phyloP scores from a whole-genome alignment of 92 coral and sea anemone genomes.

The Epizoanthus scotinus region DNA sequence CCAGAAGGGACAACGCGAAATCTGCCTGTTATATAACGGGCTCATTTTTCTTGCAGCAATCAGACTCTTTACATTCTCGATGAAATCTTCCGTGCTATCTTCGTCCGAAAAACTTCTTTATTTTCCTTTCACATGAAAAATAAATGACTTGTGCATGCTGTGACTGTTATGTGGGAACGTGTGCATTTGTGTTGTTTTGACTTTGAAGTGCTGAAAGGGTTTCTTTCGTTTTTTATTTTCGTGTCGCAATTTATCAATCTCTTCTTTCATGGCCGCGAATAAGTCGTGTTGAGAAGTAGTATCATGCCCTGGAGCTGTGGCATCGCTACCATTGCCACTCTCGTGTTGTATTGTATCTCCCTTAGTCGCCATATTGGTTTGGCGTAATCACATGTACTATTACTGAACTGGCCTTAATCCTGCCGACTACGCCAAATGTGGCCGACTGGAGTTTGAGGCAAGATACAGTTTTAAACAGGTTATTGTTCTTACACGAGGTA shows the following conservation, averaged over 20 bases:
- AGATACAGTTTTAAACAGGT: background rate
- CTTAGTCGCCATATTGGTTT: slow-evolving; percentile 14
- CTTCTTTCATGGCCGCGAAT: slow-evolving; percentile 19
- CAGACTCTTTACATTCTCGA: slow-evolving; percentile 37
- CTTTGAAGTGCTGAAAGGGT: slow-evolving; percentile 10
- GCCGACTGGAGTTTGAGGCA: slow-evolving; percentile 2
- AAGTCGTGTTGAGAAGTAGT: background rate
- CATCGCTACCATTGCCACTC: slow-evolving; percentile 22
- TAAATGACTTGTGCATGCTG: background rate
- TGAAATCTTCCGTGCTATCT: slow-evolving; percentile 42
- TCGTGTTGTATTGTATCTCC: slow-evolving; percentile 16
- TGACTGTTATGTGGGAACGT: slow-evolving; percentile 6
- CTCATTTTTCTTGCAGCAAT: slow-evolving; percentile 30
- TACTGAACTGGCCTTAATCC: slow-evolving; percentile 25
- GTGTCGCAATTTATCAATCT: slow-evolving; percentile 23
- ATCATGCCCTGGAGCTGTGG: slow-evolving; percentile 19
- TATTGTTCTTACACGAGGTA: too few relatives aligned
- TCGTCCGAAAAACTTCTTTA: slow-evolving; percentile 23
- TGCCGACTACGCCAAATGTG: slow-evolving; percentile 22
- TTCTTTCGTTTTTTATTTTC: slow-evolving; percentile 18
- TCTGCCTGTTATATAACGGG: slow-evolving; percentile 32
- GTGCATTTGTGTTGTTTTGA: slow-evolving; percentile 3
- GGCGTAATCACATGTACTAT: too few relatives aligned
- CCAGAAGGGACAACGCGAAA: slow-evolving; percentile 41
- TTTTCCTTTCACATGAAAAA: slow-evolving; percentile 21